These are phyloP conservation scores for Pseudomyrmex flavicornis DNA, from an alignment of 1,140 invertebrate species.

Conservation along the genomic window DNA sequence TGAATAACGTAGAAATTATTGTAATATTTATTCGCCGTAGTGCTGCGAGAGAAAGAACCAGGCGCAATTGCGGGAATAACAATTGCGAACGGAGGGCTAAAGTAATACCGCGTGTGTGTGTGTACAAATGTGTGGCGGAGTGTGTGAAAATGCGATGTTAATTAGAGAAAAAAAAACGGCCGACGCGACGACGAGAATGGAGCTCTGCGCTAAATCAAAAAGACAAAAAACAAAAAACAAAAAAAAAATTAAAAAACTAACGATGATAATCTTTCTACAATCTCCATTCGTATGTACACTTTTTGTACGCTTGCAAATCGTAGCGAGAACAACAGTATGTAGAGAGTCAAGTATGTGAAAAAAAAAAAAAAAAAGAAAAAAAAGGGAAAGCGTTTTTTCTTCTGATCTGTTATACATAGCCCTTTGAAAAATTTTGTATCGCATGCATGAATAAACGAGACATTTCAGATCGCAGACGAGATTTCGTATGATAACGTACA, in stretches of 20 bases:
- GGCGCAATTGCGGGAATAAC: conserved; percentile 27
- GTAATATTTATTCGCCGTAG: conserved; percentile 34
- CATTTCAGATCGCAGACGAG: conserved; percentile 39
- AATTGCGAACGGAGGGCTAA: conserved; percentile 46
- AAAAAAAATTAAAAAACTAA: conserved; percentile 35
- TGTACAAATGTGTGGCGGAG: conserved; percentile 12
- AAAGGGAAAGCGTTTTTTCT: conserved; percentile 36
- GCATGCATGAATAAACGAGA: conserved; percentile 41
- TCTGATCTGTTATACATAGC: conserved; percentile 39
- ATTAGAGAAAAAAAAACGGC: conserved; percentile 22
- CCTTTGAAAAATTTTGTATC: conserved; percentile 51
- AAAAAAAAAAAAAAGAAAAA: no score
- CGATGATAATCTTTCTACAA: conserved; percentile 58
- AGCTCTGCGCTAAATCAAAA: conserved; percentile 23
- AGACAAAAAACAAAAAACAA: no score
- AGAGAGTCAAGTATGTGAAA: background rate
- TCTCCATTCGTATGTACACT: conserved; percentile 60
- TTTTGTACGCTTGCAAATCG: conserved; percentile 59
- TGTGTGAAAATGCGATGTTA: conserved; percentile 28
- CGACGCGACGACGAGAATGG: conserved; percentile 29
- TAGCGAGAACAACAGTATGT: conserved; percentile 39
- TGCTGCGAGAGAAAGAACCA: conserved; percentile 20
- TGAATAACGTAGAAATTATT: conserved; percentile 24
- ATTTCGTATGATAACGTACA: no score
- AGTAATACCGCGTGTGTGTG: conserved; percentile 18